Conservation (phyloP, 1,140 invertebrate genomes). For the Heliothis virescens region DNA sequence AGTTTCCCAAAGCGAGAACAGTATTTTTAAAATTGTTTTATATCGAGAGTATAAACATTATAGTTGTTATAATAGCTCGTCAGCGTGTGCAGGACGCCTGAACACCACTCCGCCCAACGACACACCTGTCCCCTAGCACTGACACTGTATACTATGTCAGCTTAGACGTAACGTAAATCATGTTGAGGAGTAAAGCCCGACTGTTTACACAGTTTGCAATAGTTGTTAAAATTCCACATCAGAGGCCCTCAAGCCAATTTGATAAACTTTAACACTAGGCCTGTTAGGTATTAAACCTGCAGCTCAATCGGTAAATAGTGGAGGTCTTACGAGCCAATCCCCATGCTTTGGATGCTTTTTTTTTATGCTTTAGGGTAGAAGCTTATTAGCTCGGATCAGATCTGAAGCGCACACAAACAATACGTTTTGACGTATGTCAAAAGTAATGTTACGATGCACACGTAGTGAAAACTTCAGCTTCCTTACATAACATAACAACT, state of each 20-base stretch:
- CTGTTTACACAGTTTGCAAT: too few species aligned
- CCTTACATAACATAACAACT: neutral
- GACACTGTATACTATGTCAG: neutral
- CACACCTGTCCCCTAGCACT: neutral
- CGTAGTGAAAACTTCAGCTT: neutral
- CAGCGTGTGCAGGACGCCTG: constrained; percentile 3
- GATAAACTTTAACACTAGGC: too few species aligned
- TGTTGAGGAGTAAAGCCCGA: neutral
- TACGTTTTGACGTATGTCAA: neutral
- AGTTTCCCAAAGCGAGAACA: too few species aligned
- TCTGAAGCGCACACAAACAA: too few species aligned
- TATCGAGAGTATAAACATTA: constrained; percentile 1
- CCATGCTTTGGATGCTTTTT: too few species aligned
- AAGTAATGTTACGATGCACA: neutral
- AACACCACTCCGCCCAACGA: constrained; percentile 3
- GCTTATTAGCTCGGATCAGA: neutral
- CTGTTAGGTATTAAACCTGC: too few species aligned
- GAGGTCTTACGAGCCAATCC: too few species aligned
- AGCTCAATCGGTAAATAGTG: too few species aligned
- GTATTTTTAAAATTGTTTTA: too few species aligned
- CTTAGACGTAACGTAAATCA: neutral
- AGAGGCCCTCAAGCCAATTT: too few species aligned
- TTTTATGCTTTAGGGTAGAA: too few species aligned
- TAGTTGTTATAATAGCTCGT: neutral
- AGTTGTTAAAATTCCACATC: too few species aligned